Conservation (phyloP, 2,888 invertebrate genomes). For the Erynnis tages region DNA sequence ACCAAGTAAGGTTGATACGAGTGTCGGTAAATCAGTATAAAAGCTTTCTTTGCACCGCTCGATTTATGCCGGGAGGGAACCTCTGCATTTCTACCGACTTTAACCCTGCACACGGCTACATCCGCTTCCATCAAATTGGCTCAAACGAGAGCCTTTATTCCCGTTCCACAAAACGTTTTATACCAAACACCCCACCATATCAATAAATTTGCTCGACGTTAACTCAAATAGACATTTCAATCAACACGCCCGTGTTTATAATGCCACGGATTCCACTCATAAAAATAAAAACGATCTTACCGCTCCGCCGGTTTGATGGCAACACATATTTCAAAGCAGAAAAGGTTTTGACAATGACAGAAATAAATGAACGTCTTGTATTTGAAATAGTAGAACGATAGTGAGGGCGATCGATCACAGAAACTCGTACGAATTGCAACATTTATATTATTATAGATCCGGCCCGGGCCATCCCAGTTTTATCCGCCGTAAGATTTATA, state of each 20-base stretch:
- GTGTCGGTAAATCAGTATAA: slow-evolving; percentile 71
- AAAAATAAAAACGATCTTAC: slow-evolving; percentile 44
- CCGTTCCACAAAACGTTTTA: slow-evolving; percentile 33
- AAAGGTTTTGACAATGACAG: slow-evolving; percentile 64
- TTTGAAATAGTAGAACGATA: slow-evolving; percentile 66
- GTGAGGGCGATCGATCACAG: slow-evolving; percentile 66
- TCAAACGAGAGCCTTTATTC: slow-evolving; percentile 31
- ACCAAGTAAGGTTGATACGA: slow-evolving; percentile 44
- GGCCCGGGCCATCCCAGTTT: slow-evolving; percentile 53
- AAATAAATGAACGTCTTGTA: slow-evolving; percentile 68
- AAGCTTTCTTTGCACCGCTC: slow-evolving; percentile 61
- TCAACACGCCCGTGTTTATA: slow-evolving; percentile 45
- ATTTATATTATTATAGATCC: slow-evolving; percentile 71
- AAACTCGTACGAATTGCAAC: slow-evolving; percentile 66
- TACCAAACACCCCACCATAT: slow-evolving; percentile 32
- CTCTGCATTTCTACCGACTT: slow-evolving; percentile 43
- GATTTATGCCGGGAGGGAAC: slow-evolving; percentile 62
- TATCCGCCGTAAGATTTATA: slow-evolving; percentile 63
- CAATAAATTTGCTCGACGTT: slow-evolving; percentile 22
- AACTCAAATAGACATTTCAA: slow-evolving; percentile 32
- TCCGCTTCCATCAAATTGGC: slow-evolving; percentile 38
- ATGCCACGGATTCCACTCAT: slow-evolving; percentile 42
- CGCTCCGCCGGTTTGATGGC: slow-evolving; percentile 41
- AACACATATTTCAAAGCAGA: slow-evolving; percentile 50
- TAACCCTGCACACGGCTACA: slow-evolving; percentile 38